Evolutionary conservation across 2,888 invertebrate genomes (phyloP).

Genomic region (Eupelmus urozonus): DNA sequence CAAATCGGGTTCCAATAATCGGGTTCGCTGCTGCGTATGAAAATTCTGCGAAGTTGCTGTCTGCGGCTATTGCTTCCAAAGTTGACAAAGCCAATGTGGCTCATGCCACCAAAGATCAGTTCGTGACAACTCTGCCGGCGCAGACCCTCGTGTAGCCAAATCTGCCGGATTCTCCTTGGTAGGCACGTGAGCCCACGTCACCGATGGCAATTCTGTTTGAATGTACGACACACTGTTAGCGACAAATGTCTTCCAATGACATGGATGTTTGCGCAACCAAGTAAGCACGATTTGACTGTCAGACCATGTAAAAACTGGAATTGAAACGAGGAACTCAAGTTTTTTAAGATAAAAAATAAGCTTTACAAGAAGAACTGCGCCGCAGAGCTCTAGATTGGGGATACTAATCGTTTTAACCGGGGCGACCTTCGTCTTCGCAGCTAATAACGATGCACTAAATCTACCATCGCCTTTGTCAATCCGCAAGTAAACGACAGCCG

Average conservation of each 20-base stretch:
- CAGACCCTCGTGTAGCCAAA: slow-evolving; percentile 5
- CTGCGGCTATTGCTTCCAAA: slow-evolving; percentile 21
- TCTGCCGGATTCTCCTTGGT: neutral
- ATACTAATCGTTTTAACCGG: neutral
- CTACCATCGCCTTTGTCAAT: neutral
- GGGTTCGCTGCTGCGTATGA: no score
- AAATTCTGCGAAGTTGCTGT: neutral
- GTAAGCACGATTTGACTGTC: slow-evolving; percentile 64
- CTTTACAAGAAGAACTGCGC: neutral
- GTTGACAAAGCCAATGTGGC: slow-evolving; percentile 50
- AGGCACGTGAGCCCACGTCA: slow-evolving; percentile 30
- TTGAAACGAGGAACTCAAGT: neutral
- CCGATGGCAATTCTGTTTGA: neutral
- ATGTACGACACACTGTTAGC: neutral
- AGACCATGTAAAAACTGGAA: slow-evolving; percentile 55
- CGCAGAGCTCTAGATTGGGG: neutral
- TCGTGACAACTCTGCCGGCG: neutral
- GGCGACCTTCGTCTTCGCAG: slow-evolving; percentile 1
- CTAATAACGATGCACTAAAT: neutral
- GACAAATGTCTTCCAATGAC: neutral
- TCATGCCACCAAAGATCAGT: slow-evolving; percentile 45
- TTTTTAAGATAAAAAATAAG: neutral
- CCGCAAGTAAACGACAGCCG: neutral
- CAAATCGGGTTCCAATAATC: neutral
- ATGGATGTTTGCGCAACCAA: slow-evolving; percentile 48